Percentiles rank a stretch among this genome's conserved stretches.
phyloP scores from a whole-genome alignment of 2,888 invertebrate species.

The Dilophus febrilis region DNA sequence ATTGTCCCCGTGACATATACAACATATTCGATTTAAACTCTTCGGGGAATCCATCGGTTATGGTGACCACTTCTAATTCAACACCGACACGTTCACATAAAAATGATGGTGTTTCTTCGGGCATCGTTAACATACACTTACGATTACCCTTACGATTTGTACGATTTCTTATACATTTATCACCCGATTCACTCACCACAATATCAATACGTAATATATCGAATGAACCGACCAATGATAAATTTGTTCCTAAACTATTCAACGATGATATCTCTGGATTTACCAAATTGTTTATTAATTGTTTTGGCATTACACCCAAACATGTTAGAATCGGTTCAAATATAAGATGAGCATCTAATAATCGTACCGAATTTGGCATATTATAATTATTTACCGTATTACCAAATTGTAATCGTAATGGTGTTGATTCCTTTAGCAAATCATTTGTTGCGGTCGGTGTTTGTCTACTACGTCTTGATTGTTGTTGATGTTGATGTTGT shows the following conservation, averaged over 20 bases:
- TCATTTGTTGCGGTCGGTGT: slow-evolving; percentile 4
- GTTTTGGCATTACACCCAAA: slow-evolving; percentile 80
- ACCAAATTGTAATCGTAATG: slow-evolving; percentile 31
- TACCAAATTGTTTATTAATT: slow-evolving; percentile 38
- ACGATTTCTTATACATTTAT: slow-evolving; percentile 32
- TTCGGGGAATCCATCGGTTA: slow-evolving; percentile 77
- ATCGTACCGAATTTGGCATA: slow-evolving; percentile 66
- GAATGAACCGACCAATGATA: slow-evolving; percentile 67
- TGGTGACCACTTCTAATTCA: slow-evolving; percentile 75
- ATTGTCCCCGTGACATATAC: slow-evolving; percentile 70
- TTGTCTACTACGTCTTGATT: not conserved
- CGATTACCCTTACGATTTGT: slow-evolving; percentile 12
- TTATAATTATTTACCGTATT: slow-evolving; percentile 39
- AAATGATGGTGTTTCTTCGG: slow-evolving; percentile 72
- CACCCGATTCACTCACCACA: slow-evolving; percentile 73
- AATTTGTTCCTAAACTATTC: slow-evolving; percentile 76
- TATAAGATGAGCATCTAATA: slow-evolving; percentile 84
- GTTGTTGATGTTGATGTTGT: slow-evolving; percentile 6
- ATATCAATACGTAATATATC: slow-evolving; percentile 85
- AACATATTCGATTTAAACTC: slow-evolving; percentile 71
- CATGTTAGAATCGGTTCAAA: slow-evolving; percentile 82
- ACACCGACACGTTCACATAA: slow-evolving; percentile 81
- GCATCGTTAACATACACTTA: slow-evolving; percentile 28
- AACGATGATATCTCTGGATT: slow-evolving; percentile 46
- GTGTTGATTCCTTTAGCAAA: slow-evolving; percentile 17